Conservation (phyloP, 2,113 vertebrate species). For the Pandion haliaetus region DNA sequence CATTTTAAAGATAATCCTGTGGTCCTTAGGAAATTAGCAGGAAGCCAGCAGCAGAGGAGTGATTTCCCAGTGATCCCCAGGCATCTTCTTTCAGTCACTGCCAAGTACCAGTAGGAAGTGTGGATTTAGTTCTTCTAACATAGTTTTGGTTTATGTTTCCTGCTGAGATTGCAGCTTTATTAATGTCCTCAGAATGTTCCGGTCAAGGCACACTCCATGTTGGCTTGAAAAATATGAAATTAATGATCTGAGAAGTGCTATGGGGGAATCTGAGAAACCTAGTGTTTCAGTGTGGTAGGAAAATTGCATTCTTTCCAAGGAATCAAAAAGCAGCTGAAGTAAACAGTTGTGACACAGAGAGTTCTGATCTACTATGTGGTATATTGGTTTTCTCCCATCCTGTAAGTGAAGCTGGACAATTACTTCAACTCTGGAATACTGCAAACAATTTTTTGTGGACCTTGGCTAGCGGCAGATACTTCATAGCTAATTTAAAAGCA, state of each 20-base stretch:
- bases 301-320: constrained; percentile 50
- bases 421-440: background rate
- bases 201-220: constrained; percentile 31
- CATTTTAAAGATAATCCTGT: constrained; percentile 22
- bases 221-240: constrained; percentile 48
- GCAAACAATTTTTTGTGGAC: background rate
- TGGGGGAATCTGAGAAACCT: constrained; percentile 13
- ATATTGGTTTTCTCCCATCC: background rate
- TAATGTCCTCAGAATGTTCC: constrained; percentile 56
- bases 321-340: constrained; percentile 30
- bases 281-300: constrained; percentile 27
- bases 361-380: background rate
- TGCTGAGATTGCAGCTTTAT: constrained; percentile 57
- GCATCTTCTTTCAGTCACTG: constrained; percentile 43
- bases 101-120: constrained; percentile 50
- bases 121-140: constrained; percentile 46
- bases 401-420: background rate
- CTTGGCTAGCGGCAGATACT: background rate
- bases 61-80: constrained; percentile 46
- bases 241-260: constrained; percentile 49
- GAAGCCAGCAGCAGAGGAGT: constrained; percentile 24
- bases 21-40: constrained; percentile 53
- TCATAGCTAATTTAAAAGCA: background rate
- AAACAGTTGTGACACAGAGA: background rate
- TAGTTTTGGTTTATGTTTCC: constrained; percentile 46